phyloP scores from a whole-genome alignment of 2,797 vertebrate species.

The Vespertilio murinus region DNA sequence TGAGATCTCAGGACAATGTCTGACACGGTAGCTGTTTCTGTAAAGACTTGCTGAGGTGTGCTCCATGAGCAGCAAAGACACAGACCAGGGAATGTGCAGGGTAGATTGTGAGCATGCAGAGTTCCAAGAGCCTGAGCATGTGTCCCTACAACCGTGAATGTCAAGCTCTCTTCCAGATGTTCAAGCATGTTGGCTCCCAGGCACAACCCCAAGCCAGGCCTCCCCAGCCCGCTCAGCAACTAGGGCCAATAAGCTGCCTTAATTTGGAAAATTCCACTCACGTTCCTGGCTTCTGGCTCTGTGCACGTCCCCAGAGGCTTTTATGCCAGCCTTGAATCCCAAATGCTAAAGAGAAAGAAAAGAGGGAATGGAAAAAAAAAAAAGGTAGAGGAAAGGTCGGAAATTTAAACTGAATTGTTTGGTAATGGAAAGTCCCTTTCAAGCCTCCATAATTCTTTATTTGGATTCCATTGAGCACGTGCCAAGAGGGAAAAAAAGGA shows the following conservation, averaged over 20 bases:
- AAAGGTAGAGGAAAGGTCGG: slow-evolving; percentile 58
- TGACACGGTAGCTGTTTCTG: not conserved
- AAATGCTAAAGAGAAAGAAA: slow-evolving; percentile 42
- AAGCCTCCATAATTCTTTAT: slow-evolving; percentile 71
- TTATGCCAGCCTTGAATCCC: slow-evolving; percentile 54
- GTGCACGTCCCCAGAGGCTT: slow-evolving; percentile 25
- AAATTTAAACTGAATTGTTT: slow-evolving; percentile 73
- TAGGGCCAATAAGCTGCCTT: slow-evolving; percentile 43
- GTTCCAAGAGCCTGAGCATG: not conserved
- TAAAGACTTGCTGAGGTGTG: not conserved
- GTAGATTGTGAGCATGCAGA: not conserved
- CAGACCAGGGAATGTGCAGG: not conserved
- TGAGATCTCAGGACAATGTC: not conserved
- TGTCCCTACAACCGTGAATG: not conserved
- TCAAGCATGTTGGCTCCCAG: not conserved
- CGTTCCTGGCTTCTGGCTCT: slow-evolving; percentile 12
- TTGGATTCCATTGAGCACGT: slow-evolving; percentile 64
- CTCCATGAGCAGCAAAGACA: not conserved
- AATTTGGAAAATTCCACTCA: slow-evolving; percentile 77
- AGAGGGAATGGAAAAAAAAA: not conserved
- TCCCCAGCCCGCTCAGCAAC: not conserved
- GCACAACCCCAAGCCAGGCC: not conserved
- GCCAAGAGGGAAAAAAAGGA: slow-evolving; percentile 64
- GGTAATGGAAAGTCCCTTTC: slow-evolving; percentile 73
- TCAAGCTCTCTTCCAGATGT: slow-evolving; percentile 51